These are phyloP conservation scores for Eubasilissa splendida DNA, from an alignment of 2,888 invertebrate species.

Conservation along the genomic window DNA sequence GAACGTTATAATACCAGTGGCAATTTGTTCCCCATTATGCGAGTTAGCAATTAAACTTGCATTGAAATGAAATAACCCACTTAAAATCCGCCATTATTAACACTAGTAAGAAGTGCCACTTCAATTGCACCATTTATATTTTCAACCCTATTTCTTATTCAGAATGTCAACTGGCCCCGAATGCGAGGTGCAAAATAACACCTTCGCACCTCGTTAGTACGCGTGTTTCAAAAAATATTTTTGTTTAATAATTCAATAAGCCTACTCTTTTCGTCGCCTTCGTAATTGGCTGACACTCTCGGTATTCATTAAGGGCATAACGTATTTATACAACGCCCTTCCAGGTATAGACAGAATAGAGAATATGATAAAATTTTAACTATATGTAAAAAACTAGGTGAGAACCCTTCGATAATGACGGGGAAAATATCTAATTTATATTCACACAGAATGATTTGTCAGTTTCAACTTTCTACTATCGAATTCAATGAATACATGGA, in stretches of 20 bases:
- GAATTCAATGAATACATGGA: too few relatives aligned
- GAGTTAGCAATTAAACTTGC: constrained; percentile 1
- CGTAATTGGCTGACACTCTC: neutral
- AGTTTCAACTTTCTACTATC: too few relatives aligned
- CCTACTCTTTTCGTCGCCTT: neutral
- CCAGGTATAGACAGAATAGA: too few relatives aligned
- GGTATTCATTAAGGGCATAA: neutral
- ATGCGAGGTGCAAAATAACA: neutral
- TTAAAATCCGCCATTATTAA: neutral
- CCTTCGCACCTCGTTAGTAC: constrained; percentile 8
- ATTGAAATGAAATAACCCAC: constrained; percentile 5
- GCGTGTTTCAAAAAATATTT: neutral
- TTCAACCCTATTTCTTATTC: too few relatives aligned
- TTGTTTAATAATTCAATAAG: neutral
- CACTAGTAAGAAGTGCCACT: neutral
- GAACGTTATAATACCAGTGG: too few relatives aligned
- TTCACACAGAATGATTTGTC: too few relatives aligned
- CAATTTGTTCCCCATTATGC: neutral
- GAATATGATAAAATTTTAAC: too few relatives aligned
- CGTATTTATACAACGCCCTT: too few relatives aligned
- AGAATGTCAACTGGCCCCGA: too few relatives aligned
- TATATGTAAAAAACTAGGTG: too few relatives aligned
- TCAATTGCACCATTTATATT: neutral
- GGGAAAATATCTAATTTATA: too few relatives aligned
- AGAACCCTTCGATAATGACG: too few relatives aligned